A percentile compares a stretch with the other conserved stretches of the same genome.
Evolutionary conservation across 2,797 vertebrate genomes (phyloP).

Genomic region (Selene dorsalis): DNA sequence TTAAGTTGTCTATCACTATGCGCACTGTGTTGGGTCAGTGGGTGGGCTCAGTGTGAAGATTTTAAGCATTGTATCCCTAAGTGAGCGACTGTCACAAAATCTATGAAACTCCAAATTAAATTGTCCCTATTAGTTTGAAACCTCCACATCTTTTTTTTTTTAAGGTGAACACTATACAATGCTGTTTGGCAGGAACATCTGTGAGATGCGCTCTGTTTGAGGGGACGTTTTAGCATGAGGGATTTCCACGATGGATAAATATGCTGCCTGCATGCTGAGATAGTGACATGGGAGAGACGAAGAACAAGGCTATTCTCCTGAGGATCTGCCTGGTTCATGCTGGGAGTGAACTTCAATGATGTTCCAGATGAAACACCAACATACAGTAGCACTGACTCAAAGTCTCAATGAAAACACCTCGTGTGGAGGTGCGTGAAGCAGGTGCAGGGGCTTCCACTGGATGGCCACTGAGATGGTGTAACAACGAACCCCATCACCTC

Average conservation of each 20-base stretch:
- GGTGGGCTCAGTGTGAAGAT: background rate
- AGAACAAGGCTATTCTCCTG: conserved; percentile 59
- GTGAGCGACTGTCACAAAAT: background rate
- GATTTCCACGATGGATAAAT: conserved; percentile 67
- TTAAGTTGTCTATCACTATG: background rate
- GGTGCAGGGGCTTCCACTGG: conserved; percentile 3
- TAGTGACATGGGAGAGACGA: conserved; percentile 49
- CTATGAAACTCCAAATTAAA: background rate
- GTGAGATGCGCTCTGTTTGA: conserved; percentile 38
- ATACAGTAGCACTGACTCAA: conserved; percentile 36
- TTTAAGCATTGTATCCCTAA: background rate
- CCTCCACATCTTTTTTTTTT: background rate
- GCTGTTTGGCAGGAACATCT: conserved; percentile 45
- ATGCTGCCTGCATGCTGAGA: conserved; percentile 52
- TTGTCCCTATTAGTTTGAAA: background rate
- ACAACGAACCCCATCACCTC: background rate
- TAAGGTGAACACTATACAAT: background rate
- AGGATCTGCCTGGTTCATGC: conserved; percentile 51
- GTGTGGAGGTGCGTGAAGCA: conserved; percentile 20
- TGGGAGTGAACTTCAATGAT: conserved; percentile 65
- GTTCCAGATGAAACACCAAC: conserved; percentile 59
- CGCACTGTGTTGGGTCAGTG: background rate
- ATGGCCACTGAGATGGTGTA: conserved; percentile 9
- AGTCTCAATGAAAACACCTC: conserved; percentile 45
- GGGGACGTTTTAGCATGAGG: conserved; percentile 44